These are phyloP conservation scores for Drosophila ambigua DNA, from an alignment of 1,140 invertebrate genomes.

Conservation along the genomic window DNA sequence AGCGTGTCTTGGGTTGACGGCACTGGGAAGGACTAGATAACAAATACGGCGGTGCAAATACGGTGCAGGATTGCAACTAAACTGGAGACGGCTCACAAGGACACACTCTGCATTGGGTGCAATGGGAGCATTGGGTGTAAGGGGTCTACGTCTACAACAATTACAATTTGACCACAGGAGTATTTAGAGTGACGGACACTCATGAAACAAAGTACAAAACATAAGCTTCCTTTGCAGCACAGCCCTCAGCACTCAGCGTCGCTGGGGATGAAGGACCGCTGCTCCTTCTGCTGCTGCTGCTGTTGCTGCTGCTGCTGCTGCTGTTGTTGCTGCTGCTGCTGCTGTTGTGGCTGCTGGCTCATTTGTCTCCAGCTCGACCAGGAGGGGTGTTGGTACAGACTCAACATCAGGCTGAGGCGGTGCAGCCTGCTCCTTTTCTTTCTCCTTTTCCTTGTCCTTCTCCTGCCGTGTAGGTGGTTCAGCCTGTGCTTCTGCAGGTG, in stretches of 20 bases:
- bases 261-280: no score
- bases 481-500: conserved; percentile 6
- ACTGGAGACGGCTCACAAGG: conserved; percentile 20
- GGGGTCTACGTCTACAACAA: neutral
- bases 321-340: neutral
- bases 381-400: conserved; percentile 30
- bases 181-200: conserved; percentile 18
- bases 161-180: conserved; percentile 36
- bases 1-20: conserved; percentile 1
- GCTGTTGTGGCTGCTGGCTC: conserved; percentile 7
- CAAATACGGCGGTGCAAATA: conserved; percentile 44
- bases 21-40: conserved; percentile 57
- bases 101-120: neutral
- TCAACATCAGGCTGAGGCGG: conserved; percentile 22
- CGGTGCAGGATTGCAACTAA: conserved; percentile 26
- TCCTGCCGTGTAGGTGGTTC: conserved; percentile 1
- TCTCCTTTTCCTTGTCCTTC: no score
- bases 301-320: no score
- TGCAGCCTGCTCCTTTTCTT: conserved; percentile 6
- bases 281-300: no score
- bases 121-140: neutral
- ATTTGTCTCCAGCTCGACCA: conserved; percentile 45
- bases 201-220: conserved; percentile 28
- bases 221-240: conserved; percentile 1
- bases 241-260: neutral